These are phyloP conservation scores for Anneissia japonica DNA, from an alignment of 35 echinoderm and acorn worm species.

Conservation along the genomic window DNA sequence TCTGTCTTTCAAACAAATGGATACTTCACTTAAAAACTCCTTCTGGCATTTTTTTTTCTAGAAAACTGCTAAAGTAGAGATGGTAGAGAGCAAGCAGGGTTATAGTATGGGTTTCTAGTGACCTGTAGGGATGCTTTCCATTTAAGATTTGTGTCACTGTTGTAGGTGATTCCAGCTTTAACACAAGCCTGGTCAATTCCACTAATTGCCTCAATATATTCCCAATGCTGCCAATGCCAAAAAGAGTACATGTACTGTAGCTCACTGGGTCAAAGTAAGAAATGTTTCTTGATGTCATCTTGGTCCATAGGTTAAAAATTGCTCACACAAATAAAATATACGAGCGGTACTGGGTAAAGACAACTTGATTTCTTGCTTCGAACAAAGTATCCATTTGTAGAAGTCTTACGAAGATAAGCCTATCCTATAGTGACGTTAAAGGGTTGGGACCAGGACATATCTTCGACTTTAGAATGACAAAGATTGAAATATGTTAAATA, in stretches of 20 bases:
- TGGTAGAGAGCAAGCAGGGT: not conserved
- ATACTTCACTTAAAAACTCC: not conserved
- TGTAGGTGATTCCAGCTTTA: not conserved
- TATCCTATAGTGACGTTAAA: no score
- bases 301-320: no score
- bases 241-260: slow-evolving; percentile 1
- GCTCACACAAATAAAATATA: no score
- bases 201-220: not conserved
- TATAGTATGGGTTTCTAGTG: not conserved
- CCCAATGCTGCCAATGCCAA: not conserved
- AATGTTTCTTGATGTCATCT: slow-evolving; percentile 17
- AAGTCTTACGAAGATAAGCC: no score
- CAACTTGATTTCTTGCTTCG: no score
- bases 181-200: not conserved
- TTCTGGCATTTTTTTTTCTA: not conserved
- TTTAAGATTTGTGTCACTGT: slow-evolving; percentile 10
- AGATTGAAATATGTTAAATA: no score
- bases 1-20: not conserved
- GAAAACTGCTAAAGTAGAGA: not conserved
- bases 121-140: slow-evolving; percentile 2
- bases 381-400: no score
- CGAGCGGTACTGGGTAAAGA: no score
- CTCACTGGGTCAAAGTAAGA: not conserved
- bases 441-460: no score
- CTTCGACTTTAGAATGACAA: no score